A percentile compares a stretch with the other conserved stretches of the same genome.
Conservation (phyloP, 2,888 invertebrate genomes). For the Meiosimyza decipiens region DNA sequence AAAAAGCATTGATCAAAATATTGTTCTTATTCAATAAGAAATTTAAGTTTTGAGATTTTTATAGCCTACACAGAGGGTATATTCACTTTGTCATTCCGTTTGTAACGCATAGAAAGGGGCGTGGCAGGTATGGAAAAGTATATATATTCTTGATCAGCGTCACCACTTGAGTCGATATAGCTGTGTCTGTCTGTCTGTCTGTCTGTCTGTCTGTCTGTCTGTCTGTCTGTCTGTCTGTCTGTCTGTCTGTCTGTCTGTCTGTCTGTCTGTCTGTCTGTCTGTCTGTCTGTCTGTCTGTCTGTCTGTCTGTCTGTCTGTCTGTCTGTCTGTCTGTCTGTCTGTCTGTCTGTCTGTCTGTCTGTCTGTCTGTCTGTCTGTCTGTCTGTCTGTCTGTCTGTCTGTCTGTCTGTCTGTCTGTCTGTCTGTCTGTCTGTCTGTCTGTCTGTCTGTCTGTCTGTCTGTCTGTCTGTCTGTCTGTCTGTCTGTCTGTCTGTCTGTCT, state of each 20-base stretch:
- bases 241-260: conserved; percentile 5
- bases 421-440: conserved; percentile 5
- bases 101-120: no score
- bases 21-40: no score
- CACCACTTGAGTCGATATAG: no score
- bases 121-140: no score
- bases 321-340: conserved; percentile 5
- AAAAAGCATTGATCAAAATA: no score
- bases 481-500: conserved; percentile 5
- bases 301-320: conserved; percentile 5
- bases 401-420: conserved; percentile 5
- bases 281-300: not conserved
- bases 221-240: conserved; percentile 5
- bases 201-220: conserved; percentile 5
- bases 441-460: conserved; percentile 5
- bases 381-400: conserved; percentile 5
- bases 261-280: conserved; percentile 3
- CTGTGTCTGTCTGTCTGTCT: no score
- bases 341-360: conserved; percentile 5
- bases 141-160: no score
- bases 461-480: conserved; percentile 5
- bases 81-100: no score
- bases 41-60: no score
- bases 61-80: no score
- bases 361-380: conserved; percentile 5